phyloP scores from a whole-genome alignment of 2,888 invertebrate genomes.

The Seira sanloemensis region DNA sequence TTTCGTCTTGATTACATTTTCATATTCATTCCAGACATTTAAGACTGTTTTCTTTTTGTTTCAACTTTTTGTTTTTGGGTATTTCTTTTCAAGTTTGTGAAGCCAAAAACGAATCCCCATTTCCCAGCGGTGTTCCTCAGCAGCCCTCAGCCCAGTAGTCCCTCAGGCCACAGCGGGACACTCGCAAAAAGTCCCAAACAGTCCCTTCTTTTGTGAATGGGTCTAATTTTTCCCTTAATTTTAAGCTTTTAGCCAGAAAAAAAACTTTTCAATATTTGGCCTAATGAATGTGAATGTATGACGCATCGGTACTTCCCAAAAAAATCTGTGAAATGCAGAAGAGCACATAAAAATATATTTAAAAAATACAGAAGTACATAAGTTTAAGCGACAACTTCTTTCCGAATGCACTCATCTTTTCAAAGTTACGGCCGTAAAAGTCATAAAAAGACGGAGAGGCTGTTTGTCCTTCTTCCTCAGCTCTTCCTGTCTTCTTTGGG shows the following conservation, averaged over 20 bases:
- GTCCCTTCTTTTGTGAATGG: not conserved
- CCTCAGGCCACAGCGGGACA: not conserved
- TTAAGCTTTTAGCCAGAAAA: no score
- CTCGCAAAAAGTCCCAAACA: not conserved
- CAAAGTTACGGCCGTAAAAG: not conserved
- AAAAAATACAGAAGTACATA: not conserved
- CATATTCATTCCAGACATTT: not conserved
- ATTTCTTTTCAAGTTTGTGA: not conserved
- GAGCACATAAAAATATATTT: no score
- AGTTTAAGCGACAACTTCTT: not conserved
- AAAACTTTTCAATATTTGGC: no score
- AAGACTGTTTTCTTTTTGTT: not conserved
- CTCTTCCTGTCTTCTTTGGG: not conserved
- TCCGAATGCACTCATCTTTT: not conserved
- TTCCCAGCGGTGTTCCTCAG: not conserved
- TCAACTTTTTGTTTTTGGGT: no score
- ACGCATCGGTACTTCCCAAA: conserved; percentile 37
- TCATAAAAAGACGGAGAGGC: conserved; percentile 10
- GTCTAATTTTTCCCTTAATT: not conserved
- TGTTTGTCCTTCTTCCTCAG: not conserved
- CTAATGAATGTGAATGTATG: no score
- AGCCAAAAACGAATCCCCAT: not conserved
- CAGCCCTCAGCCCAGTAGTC: not conserved
- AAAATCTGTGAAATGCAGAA: conserved; percentile 10
- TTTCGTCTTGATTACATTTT: not conserved